Base-by-base conservation (phyloP, 2,113 vertebrate species). In the Mormyrus iriodes region DNA sequence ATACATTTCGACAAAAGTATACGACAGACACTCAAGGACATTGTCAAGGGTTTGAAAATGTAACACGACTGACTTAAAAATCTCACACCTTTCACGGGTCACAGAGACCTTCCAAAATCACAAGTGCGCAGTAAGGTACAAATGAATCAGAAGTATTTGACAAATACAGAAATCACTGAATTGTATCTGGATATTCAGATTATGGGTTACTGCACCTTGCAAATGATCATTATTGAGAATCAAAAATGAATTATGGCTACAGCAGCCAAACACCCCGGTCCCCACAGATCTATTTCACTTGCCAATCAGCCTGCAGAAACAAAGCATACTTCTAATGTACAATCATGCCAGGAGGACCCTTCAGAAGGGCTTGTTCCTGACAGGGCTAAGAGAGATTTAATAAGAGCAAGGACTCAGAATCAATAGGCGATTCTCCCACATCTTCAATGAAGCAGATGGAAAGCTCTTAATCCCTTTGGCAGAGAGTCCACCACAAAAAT, bases 401-500 rank as follows among this genome's bases (percentile, higher is more conserved):
- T 90, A 42, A 91, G 91, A 93, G 92, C 89, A 61, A 55, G 65
- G 61, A 27, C 90, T 92, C 55, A 4, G 89, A 93, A 94, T 95
- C 92, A 89, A 94, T 94, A 84, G 83, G 89, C 73, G 90, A 90
- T 69, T 91, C 85, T 90, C 92, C 53, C 35, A 13, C 89, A 87
- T 91, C 88, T 92, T 90, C 93, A 92, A 93, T 92, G 90, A 91
- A 91, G 76, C 89, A 89, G 89, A 91, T 87, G 90, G 92, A 89
- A 91, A 90, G 31, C 87, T 88, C 92, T 93, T 87, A 65, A 58
- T 94, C 93, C 93, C 89, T 92, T 48, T 53, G 8, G 27, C 51
- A 19, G 27, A 31, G 31, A 4, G 27, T 27, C 12, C 15, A 31
- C 31, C 24, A 86, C 85, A 39, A 58, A 86, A 86, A 52, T 13